Percentiles rank a stretch among this genome's conserved stretches.
These are phyloP conservation scores for Drosophila navojoa DNA, from an alignment of 1,140 invertebrate species.

Conservation along the genomic window DNA sequence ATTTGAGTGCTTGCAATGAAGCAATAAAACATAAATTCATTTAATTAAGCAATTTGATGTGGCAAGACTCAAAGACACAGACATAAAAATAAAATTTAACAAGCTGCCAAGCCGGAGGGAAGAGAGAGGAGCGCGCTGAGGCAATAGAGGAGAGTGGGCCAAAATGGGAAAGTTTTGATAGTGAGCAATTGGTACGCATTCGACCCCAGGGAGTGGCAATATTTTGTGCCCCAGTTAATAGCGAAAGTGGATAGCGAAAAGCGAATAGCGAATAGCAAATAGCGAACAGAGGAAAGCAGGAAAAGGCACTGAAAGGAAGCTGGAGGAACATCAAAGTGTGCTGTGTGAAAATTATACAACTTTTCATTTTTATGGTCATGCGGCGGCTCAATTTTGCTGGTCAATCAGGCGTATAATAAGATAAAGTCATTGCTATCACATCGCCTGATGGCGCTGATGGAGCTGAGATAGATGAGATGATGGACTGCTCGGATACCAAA, in stretches of 20 bases:
- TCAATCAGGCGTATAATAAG: constrained; percentile 77
- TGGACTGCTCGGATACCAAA: constrained; percentile 25
- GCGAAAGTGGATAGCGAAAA: not conserved
- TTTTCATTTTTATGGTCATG: constrained; percentile 72
- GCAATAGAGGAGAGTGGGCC: no score
- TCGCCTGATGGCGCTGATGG: constrained; percentile 25
- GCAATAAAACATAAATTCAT: constrained; percentile 74
- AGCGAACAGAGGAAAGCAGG: not conserved
- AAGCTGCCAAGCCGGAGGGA: constrained; percentile 5
- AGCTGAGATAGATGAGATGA: constrained; percentile 23
- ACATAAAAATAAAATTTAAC: constrained; percentile 63
- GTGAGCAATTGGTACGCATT: constrained; percentile 71
- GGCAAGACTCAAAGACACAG: constrained; percentile 26
- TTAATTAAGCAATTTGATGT: constrained; percentile 79
- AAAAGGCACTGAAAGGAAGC: constrained; percentile 5
- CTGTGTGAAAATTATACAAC: constrained; percentile 64
- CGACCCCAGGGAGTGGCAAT: constrained; percentile 67
- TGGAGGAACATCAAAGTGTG: constrained; percentile 62
- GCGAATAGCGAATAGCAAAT: no score
- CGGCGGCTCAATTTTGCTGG: constrained; percentile 64
- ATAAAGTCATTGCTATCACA: constrained; percentile 63
- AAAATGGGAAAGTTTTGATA: constrained; percentile 52
- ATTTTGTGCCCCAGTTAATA: constrained; percentile 61
- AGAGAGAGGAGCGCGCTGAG: not conserved
- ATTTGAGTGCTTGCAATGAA: constrained; percentile 65